Evolutionary conservation across 2,888 invertebrate species (phyloP).

Genomic region (Sarcophaga variegata): DNA sequence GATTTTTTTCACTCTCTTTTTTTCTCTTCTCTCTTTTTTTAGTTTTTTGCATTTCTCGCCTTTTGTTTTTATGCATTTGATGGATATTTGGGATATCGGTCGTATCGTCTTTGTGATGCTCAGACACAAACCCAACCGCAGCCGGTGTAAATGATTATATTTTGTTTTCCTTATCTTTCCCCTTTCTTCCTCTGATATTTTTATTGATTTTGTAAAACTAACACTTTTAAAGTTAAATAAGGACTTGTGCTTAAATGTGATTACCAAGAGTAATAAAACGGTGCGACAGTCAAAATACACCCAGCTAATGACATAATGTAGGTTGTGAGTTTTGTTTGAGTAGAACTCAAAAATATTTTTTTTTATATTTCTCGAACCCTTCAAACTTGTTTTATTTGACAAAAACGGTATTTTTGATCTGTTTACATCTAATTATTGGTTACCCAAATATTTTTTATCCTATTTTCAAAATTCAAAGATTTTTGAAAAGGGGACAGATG

Average conservation of each 20-base stretch:
- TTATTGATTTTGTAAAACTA: background rate
- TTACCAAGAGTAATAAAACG: background rate
- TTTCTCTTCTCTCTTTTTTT: constrained; percentile 44
- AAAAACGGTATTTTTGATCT: too few species aligned
- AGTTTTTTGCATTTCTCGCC: constrained; percentile 72
- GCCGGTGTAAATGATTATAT: background rate
- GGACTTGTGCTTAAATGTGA: background rate
- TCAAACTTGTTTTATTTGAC: too few species aligned
- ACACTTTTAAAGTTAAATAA: constrained; percentile 3
- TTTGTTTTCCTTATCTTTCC: background rate
- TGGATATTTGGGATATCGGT: constrained; percentile 67
- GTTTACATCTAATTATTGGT: too few species aligned
- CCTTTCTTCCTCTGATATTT: background rate
- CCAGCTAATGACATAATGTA: too few species aligned
- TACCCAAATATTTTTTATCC: too few species aligned
- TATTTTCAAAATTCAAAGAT: too few species aligned
- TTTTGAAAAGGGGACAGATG: too few species aligned
- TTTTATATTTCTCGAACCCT: too few species aligned
- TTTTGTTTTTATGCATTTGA: constrained; percentile 70
- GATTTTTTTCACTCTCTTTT: background rate
- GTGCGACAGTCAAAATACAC: too few species aligned
- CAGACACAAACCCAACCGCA: constrained; percentile 69
- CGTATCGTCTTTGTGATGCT: constrained; percentile 68
- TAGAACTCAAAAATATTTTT: too few species aligned
- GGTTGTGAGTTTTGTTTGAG: too few species aligned